phyloP scores from a whole-genome alignment of 2,113 vertebrate genomes.

The Microtus pennsylvanicus region DNA sequence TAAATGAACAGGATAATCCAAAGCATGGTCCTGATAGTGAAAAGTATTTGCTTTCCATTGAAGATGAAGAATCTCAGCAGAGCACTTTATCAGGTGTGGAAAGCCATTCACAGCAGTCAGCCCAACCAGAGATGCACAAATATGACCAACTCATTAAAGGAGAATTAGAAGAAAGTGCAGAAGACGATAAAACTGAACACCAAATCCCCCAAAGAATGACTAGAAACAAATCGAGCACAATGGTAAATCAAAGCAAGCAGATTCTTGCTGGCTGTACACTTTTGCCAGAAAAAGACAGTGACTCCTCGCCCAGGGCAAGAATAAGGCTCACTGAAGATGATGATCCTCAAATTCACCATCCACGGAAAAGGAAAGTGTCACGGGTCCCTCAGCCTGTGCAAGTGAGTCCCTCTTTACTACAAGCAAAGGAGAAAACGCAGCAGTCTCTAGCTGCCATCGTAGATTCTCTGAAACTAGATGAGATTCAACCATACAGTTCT shows the following conservation, averaged over 20 bases:
- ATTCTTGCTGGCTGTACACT: conserved; percentile 88
- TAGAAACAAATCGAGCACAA: conserved; percentile 88
- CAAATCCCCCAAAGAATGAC: conserved; percentile 89
- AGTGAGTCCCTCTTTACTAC: conserved; percentile 87
- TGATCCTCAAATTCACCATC: conserved; percentile 94
- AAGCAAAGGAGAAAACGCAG: conserved; percentile 94
- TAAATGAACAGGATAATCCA: conserved; percentile 77
- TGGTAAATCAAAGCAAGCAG: conserved; percentile 87
- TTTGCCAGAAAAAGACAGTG: conserved; percentile 91
- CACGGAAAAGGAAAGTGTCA: conserved; percentile 96
- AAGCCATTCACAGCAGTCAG: conserved; percentile 80
- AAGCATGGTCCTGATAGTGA: conserved; percentile 74
- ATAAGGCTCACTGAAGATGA: conserved; percentile 93
- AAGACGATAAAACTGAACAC: conserved; percentile 89
- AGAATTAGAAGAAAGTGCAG: conserved; percentile 87
- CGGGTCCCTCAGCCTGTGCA: conserved; percentile 90
- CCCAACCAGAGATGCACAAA: conserved; percentile 84
- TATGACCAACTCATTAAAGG: conserved; percentile 83
- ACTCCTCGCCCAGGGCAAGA: conserved; percentile 90
- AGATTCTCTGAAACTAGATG: conserved; percentile 97
- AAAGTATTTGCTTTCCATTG: conserved; percentile 74
- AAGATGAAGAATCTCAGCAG: conserved; percentile 81
- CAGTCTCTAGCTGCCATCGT: conserved; percentile 96
- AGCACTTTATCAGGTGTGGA: conserved; percentile 79
- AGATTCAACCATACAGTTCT: conserved; percentile 98